Base-by-base conservation (phyloP, 2,113 vertebrate species). In the Poeciliopsis turrubarensis region DNA sequence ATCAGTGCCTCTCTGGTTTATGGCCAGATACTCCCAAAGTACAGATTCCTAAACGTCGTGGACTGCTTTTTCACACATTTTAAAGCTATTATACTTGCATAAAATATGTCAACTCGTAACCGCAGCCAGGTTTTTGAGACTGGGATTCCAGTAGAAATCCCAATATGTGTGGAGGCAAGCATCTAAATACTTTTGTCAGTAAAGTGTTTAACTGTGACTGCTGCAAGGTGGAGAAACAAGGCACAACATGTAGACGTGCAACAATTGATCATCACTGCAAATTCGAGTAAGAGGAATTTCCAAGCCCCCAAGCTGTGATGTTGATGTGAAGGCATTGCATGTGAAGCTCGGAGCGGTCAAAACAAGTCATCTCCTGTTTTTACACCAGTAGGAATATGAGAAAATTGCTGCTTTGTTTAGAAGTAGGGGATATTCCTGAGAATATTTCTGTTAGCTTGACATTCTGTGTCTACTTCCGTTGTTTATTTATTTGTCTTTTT, bases 141-240 rank as follows among this genome's bases (percentile, higher is more conserved):
- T 12, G 34, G 34, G 10, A 37, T 12, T 11, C 10, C 34, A 11
- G 11, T 11, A 37, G 2, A 12, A 37, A 37, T 37, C 34, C 34
- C 10, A 12, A 12, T 37, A 11, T 37, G 34, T 37, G 10, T 37
- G 10, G 34, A 12, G 34, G 10, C 10, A 37, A 37, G 34, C 34
- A 12, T 37, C 34, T 37, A 54, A 54, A 54, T 54, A 25, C 47
- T 54, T 54, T 25, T 19, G 15, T 39, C 22, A 15, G 2, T n/a
- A 26, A 39, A 65, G 47, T 54, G 47, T 54, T 11, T 57, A 10
- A 17, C 47, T 57, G 25, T 11, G 25, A 41, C 5, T 39, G 25
- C 5, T 34, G n/a, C 34, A 66, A 66, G n/a, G 65, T 37, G 34
- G n/a, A 39, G n/a, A 66, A 66, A 25, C 65, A 66, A n/a, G 65